phyloP scores from a whole-genome alignment of 2,888 invertebrate genomes.

The Hirtodrosophila trivittata region DNA sequence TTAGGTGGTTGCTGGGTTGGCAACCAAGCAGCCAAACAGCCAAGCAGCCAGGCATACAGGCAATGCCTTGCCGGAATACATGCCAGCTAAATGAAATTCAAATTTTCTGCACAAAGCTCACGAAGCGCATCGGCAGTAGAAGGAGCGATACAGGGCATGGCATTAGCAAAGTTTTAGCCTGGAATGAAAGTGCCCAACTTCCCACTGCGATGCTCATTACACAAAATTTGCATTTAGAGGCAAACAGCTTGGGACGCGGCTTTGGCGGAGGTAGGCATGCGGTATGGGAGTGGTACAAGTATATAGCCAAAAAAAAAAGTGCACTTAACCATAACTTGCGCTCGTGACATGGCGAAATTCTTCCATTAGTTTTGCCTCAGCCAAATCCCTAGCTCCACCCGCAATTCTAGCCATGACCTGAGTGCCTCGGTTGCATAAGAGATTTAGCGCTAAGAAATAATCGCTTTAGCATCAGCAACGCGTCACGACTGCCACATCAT shows the following conservation, averaged over 20 bases:
- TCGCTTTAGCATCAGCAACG: slow-evolving; percentile 44
- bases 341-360: slow-evolving; percentile 65
- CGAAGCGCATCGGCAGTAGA: slow-evolving; percentile 75
- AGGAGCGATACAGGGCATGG: slow-evolving; percentile 32
- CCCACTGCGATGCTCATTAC: slow-evolving; percentile 61
- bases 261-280: not conserved
- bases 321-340: slow-evolving; percentile 75
- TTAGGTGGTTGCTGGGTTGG: slow-evolving; percentile 35
- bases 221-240: slow-evolving; percentile 75
- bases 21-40: slow-evolving; percentile 17
- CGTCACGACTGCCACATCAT: slow-evolving; percentile 41
- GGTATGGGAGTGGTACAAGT: not conserved
- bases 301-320: slow-evolving; percentile 64
- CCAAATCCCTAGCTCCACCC: slow-evolving; percentile 4
- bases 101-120: slow-evolving; percentile 77
- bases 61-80: slow-evolving; percentile 12
- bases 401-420: slow-evolving; percentile 5
- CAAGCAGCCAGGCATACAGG: slow-evolving; percentile 15
- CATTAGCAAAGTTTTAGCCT: slow-evolving; percentile 57
- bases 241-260: slow-evolving; percentile 26
- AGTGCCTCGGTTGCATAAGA: slow-evolving; percentile 58
- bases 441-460: slow-evolving; percentile 46
- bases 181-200: slow-evolving; percentile 39
- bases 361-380: slow-evolving; percentile 64
- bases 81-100: slow-evolving; percentile 59